Base-by-base conservation (phyloP, 2,113 vertebrate genomes). In the Nibea coibor region DNA sequence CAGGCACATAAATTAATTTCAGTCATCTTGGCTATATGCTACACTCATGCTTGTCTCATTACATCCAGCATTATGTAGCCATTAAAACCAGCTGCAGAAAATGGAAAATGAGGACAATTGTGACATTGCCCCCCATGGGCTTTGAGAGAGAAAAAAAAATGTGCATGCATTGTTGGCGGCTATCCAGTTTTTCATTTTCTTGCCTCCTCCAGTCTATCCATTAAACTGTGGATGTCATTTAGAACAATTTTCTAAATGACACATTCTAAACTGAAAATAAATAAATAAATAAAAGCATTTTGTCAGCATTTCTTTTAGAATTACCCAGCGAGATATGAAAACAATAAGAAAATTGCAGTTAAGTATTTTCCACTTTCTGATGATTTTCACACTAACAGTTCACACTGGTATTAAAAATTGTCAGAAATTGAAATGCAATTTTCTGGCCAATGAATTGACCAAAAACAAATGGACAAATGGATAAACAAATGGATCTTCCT, bases 11-110 rank as follows among this genome's bases (percentile, higher is more conserved):
- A 45, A 73, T 76, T 63, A 39, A 77, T 88, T 73, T 67, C 64
- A 76, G 19, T 86, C 78, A 79, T 50, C 67, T 83, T 56, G 73
- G 58, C 63, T 68, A 35, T 63, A 47, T 66, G 67, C 42, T 68
- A 7, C 48, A 78, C 20, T 65, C 59, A 59, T 64, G 61, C 56
- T 51, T 71, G 75, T 79, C 74, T 78, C 71, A 82, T 83, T 82
- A 56, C 45, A 63, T 16, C 4, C 45, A 28, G 58, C 47, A 24
- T 72, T 67, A 28, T 43, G 68, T 47, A 28, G 64, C 69, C 75
- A 87, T 89, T 65, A 86, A 78, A 82, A 75, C 4, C 79, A 80
- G 53, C 75, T 85, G 67, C 69, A 68, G 73, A 79, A 81, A 86
- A 57, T 80, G 82, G 66, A 76, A 80, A 83, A 81, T 58, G 43